Conservation (phyloP, 37 sponge, comb jelly and placozoan genomes). For the Aplysina aerophoba region DNA sequence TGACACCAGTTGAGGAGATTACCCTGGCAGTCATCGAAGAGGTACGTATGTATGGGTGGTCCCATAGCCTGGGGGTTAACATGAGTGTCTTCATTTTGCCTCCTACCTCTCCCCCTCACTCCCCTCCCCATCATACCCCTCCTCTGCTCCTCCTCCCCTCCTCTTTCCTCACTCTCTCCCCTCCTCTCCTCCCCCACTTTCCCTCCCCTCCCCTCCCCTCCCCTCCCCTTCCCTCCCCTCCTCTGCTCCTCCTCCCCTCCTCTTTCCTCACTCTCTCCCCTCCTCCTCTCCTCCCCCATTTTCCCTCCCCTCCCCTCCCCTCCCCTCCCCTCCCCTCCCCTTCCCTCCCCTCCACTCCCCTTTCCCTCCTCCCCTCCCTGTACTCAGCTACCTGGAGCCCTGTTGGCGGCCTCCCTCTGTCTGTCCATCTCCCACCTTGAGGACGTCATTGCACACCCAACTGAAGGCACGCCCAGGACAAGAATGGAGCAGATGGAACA, state of each 20-base stretch:
- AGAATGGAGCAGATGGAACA: conserved; percentile 8
- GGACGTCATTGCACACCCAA: background rate
- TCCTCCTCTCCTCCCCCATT: background rate
- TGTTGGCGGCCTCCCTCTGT: background rate
- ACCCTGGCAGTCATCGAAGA: conserved; percentile 18
- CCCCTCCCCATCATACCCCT: background rate
- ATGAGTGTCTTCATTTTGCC: background rate
- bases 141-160: background rate
- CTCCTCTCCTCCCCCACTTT: background rate
- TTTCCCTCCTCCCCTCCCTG: background rate
- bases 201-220: background rate
- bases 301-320: background rate
- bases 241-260: background rate
- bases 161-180: background rate
- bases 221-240: background rate
- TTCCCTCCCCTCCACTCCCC: background rate
- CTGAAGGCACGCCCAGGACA: background rate
- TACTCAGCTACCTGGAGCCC: background rate
- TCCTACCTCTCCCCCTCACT: background rate
- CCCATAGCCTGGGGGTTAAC: background rate
- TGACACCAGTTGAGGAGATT: conserved; percentile 2
- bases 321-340: background rate
- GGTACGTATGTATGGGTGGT: background rate
- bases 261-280: background rate
- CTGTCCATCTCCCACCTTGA: background rate